Base-by-base conservation (phyloP, 2,888 invertebrate genomes). In the Nephrotoma appendiculata region DNA sequence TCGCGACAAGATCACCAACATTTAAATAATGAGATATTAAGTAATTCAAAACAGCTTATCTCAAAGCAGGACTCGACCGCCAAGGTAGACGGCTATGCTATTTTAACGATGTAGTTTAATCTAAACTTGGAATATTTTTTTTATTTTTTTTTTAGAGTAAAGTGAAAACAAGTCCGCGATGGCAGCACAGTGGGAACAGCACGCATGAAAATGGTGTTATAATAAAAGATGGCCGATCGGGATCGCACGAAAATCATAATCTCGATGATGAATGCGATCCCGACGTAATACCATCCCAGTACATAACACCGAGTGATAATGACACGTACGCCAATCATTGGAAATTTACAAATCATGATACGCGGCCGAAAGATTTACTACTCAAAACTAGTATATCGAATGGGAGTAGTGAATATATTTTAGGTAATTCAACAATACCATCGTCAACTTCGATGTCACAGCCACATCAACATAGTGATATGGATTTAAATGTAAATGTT, bases 401-500 rank as follows among this genome's bases (percentile, higher is more conserved):
- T 11, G 84, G 84, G 7, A 84, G 43, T 84, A 42, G 84, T 42
- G 71, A 71, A 71, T 71, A 71, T 71, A 71, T 71, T 31, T 71
- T 71, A 71, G 84, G 84, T 6, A 84, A 42, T 42, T 15, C 84
- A 84, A 42, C 43, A 84, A 42, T 43, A 42, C 43, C 84, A 84
- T 12, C 84, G 41, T 84, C 84, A 84, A 42, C 43, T 6, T 42
- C 84, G 15, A 15, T 42, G 43, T 84, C 42, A 84, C 84, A 84
- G n/a, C 41, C 84, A 84, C 41, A 84, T 42, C 84, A 84, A 84
- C 84, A 84, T 41, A 42, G 42, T 43, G 86, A 86, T 43, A 45
- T 83, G 31, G 83, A 86, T 45, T 94, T 96, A 90, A 96, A 96
- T 92, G 96, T 96, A 87, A 95, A 96, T 91, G 96, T 96, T 90